Conservation (phyloP, 2,113 vertebrate species). For the Bambusicola thoracicus region DNA sequence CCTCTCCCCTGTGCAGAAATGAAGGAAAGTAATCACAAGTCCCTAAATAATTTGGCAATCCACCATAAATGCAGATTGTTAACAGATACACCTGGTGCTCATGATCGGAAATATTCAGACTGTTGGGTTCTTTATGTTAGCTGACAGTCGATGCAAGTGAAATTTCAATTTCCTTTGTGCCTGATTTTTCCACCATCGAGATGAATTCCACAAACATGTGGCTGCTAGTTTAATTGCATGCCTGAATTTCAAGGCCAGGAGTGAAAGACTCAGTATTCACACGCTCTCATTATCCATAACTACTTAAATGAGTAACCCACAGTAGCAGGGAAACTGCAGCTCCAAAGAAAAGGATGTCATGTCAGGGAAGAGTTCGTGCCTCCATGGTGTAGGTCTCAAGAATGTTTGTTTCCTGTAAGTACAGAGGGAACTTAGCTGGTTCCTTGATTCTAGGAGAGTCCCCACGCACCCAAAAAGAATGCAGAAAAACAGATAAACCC, state of each 20-base stretch:
- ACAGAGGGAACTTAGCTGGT: neutral
- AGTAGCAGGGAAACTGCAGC: neutral
- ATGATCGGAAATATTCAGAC: neutral
- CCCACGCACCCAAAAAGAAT: neutral
- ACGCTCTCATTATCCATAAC: neutral
- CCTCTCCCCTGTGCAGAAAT: neutral
- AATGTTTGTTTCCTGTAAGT: neutral
- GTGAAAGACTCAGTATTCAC: neutral
- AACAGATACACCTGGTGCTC: neutral
- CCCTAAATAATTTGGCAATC: neutral
- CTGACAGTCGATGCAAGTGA: accelerated
- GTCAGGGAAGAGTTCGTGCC: neutral
- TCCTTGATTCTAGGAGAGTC: neutral
- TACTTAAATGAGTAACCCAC: neutral
- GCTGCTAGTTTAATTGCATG: neutral
- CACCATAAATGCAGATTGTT: neutral
- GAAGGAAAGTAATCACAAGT: neutral
- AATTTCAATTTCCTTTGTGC: constrained; percentile 2
- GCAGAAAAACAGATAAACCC: neutral
- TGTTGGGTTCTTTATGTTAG: neutral
- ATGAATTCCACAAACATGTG: neutral
- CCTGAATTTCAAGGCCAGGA: neutral
- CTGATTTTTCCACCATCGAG: neutral
- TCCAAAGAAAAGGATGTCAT: neutral
- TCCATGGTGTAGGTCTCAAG: neutral